Evolutionary conservation across 2,888 invertebrate genomes (phyloP).

Genomic region (Malthinus flaveolus): DNA sequence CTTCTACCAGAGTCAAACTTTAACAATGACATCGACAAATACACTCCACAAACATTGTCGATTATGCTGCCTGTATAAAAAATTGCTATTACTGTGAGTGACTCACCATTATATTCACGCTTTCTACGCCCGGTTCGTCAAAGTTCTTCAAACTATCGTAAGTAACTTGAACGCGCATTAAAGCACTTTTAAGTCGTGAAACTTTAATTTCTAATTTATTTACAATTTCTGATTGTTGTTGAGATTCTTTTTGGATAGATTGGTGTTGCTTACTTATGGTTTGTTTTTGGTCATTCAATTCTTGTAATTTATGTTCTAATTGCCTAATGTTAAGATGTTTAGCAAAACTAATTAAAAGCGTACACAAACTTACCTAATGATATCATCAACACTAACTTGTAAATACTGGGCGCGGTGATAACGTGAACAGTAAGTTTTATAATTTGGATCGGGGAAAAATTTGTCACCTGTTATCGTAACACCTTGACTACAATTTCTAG

Average conservation of each 20-base stretch:
- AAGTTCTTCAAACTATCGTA: constrained; percentile 46
- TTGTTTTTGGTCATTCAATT: constrained; percentile 46
- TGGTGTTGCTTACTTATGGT: constrained; percentile 40
- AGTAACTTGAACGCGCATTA: constrained; percentile 38
- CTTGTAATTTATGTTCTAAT: constrained; percentile 51
- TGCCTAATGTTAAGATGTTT: constrained; percentile 35
- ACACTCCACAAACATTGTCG: too few relatives aligned
- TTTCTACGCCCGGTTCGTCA: constrained; percentile 48
- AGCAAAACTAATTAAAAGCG: constrained; percentile 11
- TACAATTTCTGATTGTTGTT: constrained; percentile 37
- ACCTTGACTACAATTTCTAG: constrained; percentile 66
- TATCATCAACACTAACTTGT: constrained; percentile 68
- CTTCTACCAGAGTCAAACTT: too few relatives aligned
- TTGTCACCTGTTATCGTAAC: constrained; percentile 69
- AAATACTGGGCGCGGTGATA: constrained; percentile 61
- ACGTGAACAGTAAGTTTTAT: constrained; percentile 70
- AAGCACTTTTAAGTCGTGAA: constrained; percentile 38
- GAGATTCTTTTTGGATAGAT: constrained; percentile 39
- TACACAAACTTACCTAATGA: constrained; percentile 56
- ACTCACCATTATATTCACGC: constrained; percentile 44
- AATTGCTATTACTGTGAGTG: too few relatives aligned
- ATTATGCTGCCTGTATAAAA: too few relatives aligned
- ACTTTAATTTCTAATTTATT: constrained; percentile 44
- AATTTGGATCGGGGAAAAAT: constrained; percentile 77
- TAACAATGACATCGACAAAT: too few relatives aligned